phyloP scores from a whole-genome alignment of 2,797 vertebrate genomes.

The Sebastolobus alascanus region DNA sequence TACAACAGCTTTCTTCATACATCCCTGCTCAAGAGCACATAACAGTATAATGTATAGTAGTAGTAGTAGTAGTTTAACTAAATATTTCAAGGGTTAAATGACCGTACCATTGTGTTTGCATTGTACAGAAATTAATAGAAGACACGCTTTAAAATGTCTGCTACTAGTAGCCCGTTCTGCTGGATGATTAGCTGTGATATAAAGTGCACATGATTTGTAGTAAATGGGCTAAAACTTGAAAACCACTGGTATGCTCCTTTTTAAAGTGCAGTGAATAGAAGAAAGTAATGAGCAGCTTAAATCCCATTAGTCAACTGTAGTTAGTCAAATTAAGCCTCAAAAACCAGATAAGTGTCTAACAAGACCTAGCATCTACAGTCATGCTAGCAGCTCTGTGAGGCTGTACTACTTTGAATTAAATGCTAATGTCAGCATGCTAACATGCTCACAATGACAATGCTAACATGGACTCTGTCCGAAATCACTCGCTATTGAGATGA shows the following conservation, averaged over 20 bases:
- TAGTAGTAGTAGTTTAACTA: not conserved
- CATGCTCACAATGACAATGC: not conserved
- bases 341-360: not conserved
- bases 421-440: not conserved
- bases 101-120: not conserved
- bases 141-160: not conserved
- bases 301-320: not conserved
- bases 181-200: not conserved
- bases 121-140: not conserved
- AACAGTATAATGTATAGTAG: not conserved
- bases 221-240: not conserved
- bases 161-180: no score
- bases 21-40: not conserved
- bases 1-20: not conserved
- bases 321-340: not conserved
- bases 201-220: not conserved
- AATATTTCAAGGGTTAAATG: not conserved
- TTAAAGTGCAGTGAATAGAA: conserved; percentile 1
- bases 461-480: not conserved
- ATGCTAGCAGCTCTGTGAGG: no score
- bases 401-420: not conserved
- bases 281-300: conserved; percentile 4
- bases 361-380: not conserved
- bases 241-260: not conserved
- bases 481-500: no score